These are phyloP conservation scores for Paraescarpia echinospica DNA, from an alignment of 1,140 invertebrate species.

Conservation along the genomic window DNA sequence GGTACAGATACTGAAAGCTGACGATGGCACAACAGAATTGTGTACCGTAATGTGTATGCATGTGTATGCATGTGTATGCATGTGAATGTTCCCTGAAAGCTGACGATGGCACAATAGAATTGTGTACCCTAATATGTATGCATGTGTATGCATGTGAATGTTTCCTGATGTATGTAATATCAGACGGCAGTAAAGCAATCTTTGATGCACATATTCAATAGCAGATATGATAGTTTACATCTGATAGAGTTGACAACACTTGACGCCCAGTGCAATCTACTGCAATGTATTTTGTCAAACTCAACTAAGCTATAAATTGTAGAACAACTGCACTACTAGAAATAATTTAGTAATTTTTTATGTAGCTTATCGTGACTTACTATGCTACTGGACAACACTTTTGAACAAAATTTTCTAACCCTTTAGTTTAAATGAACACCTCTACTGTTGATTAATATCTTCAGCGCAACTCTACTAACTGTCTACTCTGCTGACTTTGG, in stretches of 20 bases:
- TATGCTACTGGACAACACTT: no score
- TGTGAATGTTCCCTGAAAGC: constrained; percentile 54
- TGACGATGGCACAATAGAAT: not conserved
- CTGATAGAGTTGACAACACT: not conserved
- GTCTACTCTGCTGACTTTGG: no score
- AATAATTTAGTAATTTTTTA: not conserved
- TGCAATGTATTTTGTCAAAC: not conserved
- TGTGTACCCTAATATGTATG: not conserved
- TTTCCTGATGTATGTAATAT: constrained; percentile 74
- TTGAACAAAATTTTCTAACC: no score
- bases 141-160: no score
- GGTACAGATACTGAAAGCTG: not conserved
- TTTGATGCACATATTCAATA: no score
- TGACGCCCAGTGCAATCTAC: not conserved
- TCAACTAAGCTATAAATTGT: not conserved
- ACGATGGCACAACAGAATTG: not conserved
- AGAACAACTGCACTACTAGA: not conserved
- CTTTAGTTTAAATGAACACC: no score
- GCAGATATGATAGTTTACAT: not conserved
- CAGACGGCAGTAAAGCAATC: not conserved
- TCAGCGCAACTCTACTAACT: no score
- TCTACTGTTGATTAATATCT: no score
- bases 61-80: no score
- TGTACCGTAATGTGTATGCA: not conserved
- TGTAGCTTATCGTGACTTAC: no score